Percentiles rank a stretch among this genome's conserved stretches.
Evolutionary conservation across 1,140 invertebrate genomes (phyloP).

Genomic region (Globodera rostochiensis): DNA sequence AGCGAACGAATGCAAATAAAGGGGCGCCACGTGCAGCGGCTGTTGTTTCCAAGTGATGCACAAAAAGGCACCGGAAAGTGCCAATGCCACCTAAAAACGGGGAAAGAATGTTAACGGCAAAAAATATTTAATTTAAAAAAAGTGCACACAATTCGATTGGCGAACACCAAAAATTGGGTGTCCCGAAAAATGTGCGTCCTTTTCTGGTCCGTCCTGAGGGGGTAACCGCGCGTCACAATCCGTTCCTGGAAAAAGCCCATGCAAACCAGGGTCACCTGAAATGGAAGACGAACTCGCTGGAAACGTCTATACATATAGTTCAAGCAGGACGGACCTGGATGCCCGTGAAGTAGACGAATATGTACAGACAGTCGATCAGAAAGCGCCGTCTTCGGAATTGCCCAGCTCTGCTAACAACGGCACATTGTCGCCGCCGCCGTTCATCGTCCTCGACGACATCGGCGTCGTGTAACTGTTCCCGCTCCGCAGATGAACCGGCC

Average conservation of each 20-base stretch:
- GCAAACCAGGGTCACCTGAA: slow-evolving; percentile 53
- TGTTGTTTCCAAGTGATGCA: slow-evolving; percentile 45
- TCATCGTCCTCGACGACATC: neutral
- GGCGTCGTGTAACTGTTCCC: neutral
- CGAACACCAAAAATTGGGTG: slow-evolving; percentile 62
- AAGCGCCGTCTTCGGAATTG: slow-evolving; percentile 32
- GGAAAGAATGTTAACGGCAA: neutral
- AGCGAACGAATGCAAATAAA: slow-evolving; percentile 94
- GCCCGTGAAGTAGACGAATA: slow-evolving; percentile 51
- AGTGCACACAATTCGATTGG: slow-evolving; percentile 57
- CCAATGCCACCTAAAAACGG: slow-evolving; percentile 21
- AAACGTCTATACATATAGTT: no score
- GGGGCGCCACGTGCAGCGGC: slow-evolving; percentile 72
- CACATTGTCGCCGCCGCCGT: neutral
- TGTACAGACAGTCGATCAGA: slow-evolving; percentile 41
- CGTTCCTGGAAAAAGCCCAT: slow-evolving; percentile 64
- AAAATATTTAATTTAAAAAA: slow-evolving; percentile 1
- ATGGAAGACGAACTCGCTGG: neutral
- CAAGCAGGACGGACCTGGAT: slow-evolving; percentile 44
- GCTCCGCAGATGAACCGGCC: neutral
- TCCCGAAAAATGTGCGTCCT: slow-evolving; percentile 52
- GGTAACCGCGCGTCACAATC: slow-evolving; percentile 59
- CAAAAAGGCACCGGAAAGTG: slow-evolving; percentile 44
- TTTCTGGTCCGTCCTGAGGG: slow-evolving; percentile 24
- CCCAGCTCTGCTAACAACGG: neutral